phyloP scores from a whole-genome alignment of 2,113 vertebrate species.

The Xiphorhynchus elegans region DNA sequence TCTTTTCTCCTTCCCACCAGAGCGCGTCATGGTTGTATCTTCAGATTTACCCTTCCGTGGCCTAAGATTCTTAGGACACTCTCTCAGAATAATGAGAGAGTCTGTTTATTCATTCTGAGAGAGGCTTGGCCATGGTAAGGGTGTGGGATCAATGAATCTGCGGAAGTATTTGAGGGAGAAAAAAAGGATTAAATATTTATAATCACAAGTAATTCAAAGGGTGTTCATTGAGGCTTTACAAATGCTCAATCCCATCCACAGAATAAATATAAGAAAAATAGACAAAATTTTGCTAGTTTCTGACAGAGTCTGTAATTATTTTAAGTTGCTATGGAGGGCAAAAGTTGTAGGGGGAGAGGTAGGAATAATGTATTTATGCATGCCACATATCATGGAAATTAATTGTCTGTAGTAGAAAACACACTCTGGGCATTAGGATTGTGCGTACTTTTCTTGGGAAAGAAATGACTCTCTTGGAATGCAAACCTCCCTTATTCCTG shows the following conservation, averaged over 20 bases:
- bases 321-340: background rate
- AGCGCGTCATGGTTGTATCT: background rate
- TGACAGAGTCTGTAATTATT: background rate
- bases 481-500: constrained; percentile 22
- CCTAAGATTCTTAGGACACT: background rate
- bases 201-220: background rate
- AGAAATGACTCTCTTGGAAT: constrained; percentile 27
- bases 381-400: background rate
- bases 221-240: background rate
- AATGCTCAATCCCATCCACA: background rate
- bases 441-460: constrained; percentile 34
- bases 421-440: background rate
- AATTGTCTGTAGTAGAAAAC: background rate
- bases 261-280: background rate
- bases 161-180: background rate
- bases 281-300: background rate
- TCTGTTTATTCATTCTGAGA: background rate
- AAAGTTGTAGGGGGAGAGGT: background rate
- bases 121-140: background rate
- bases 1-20: too few species aligned
- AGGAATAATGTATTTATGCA: background rate
- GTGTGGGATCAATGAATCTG: background rate
- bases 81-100: background rate
- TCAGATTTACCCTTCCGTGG: background rate
- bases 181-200: background rate